Percentiles rank a stretch among this genome's conserved stretches.
Conservation (phyloP, 2,888 invertebrate species). For the Penaeus monodon region DNA sequence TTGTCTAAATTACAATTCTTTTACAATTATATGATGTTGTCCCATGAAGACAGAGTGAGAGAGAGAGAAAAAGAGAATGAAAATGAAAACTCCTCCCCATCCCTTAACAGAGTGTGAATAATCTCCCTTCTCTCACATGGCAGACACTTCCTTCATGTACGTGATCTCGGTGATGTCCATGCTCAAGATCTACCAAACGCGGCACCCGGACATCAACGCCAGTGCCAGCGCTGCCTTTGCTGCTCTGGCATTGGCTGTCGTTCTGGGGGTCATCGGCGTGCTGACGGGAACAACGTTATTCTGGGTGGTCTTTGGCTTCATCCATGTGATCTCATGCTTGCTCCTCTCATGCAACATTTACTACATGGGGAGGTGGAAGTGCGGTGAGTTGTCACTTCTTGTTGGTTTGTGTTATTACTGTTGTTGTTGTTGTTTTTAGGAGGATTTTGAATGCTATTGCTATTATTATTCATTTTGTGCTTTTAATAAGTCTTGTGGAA, state of each 20-base stretch:
- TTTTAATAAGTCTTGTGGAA: too few species aligned
- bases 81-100: too few species aligned
- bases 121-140: constrained; percentile 48
- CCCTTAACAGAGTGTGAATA: background rate
- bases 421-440: too few species aligned
- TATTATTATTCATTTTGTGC: background rate
- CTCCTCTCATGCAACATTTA: constrained; percentile 74
- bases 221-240: constrained; percentile 78
- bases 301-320: constrained; percentile 80
- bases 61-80: too few species aligned
- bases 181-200: constrained; percentile 87
- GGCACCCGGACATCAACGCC: constrained; percentile 90
- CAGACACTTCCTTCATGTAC: constrained; percentile 95
- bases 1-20: too few species aligned
- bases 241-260: constrained; percentile 65
- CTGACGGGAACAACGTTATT: constrained; percentile 77
- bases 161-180: constrained; percentile 87
- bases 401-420: too few species aligned
- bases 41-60: too few species aligned
- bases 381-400: constrained; percentile 72
- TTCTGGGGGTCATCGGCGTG: constrained; percentile 74
- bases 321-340: constrained; percentile 64
- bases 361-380: constrained; percentile 80
- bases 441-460: too few species aligned
- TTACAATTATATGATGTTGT: too few species aligned